Conservation (phyloP, 2,113 vertebrate species). For the Mustelus asterias region DNA sequence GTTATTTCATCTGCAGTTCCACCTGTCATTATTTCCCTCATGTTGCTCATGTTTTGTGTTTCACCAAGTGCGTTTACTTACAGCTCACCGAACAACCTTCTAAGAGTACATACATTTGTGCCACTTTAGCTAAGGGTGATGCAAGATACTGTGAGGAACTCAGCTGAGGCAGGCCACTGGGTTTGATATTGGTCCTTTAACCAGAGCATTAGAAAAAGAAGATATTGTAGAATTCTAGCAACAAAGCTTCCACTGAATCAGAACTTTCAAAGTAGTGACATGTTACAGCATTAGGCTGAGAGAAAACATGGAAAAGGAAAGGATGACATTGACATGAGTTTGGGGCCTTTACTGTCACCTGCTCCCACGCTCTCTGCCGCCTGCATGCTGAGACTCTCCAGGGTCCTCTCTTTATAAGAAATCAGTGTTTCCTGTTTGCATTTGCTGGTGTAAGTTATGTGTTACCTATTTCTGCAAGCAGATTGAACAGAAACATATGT, state of each 20-base stretch:
- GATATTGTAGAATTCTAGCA: neutral
- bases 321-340: neutral
- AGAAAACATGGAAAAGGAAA: neutral
- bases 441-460: neutral
- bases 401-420: neutral
- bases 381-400: neutral
- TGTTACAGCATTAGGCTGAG: neutral
- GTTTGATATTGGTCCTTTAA: neutral
- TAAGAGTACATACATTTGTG: neutral
- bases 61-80: neutral
- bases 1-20: neutral
- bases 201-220: neutral
- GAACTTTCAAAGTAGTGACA: too few species aligned
- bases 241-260: neutral
- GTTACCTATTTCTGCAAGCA: neutral
- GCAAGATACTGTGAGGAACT: neutral
- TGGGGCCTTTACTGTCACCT: neutral
- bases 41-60: neutral
- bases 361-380: neutral
- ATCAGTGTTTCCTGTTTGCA: neutral
- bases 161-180: neutral
- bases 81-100: neutral
- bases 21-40: neutral
- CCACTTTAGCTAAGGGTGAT: neutral
- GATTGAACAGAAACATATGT: neutral